phyloP scores from a whole-genome alignment of 2,888 invertebrate species.

The Ephialtes manifestator region DNA sequence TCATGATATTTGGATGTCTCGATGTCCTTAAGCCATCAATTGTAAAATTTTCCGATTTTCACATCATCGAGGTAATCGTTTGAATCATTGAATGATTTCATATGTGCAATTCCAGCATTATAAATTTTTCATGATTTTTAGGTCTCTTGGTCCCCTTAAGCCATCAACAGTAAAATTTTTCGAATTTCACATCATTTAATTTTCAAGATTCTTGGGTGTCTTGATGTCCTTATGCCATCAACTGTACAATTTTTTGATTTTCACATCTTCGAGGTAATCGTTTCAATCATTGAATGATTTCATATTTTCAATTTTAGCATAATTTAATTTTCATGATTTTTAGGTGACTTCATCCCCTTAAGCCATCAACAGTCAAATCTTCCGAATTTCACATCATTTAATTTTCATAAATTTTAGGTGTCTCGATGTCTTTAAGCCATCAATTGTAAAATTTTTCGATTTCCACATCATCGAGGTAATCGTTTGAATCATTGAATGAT shows the following conservation, averaged over 20 bases:
- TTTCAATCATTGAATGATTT: too few species aligned
- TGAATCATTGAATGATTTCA: too few species aligned
- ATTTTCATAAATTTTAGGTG: too few species aligned
- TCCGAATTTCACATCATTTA: neutral
- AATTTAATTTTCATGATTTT: too few species aligned
- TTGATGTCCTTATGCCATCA: neutral
- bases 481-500: too few species aligned
- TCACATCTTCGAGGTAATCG: neutral
- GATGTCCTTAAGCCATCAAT: too few species aligned
- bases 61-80: neutral
- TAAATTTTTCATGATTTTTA: too few species aligned
- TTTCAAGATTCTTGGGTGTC: too few species aligned
- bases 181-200: neutral
- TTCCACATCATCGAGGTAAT: neutral
- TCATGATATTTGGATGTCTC: too few species aligned
- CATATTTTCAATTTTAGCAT: neutral
- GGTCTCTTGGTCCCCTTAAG: too few species aligned
- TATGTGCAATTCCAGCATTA: neutral
- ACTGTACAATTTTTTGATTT: neutral
- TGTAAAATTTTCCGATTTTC: neutral
- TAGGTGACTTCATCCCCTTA: too few species aligned
- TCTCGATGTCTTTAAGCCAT: too few species aligned
- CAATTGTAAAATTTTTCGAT: neutral
- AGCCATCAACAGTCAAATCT: neutral
- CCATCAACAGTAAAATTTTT: neutral